Percentiles rank a stretch among this genome's conserved stretches.
Evolutionary conservation across 1,140 invertebrate genomes (phyloP).

Genomic region (Drosophila baimaii): DNA sequence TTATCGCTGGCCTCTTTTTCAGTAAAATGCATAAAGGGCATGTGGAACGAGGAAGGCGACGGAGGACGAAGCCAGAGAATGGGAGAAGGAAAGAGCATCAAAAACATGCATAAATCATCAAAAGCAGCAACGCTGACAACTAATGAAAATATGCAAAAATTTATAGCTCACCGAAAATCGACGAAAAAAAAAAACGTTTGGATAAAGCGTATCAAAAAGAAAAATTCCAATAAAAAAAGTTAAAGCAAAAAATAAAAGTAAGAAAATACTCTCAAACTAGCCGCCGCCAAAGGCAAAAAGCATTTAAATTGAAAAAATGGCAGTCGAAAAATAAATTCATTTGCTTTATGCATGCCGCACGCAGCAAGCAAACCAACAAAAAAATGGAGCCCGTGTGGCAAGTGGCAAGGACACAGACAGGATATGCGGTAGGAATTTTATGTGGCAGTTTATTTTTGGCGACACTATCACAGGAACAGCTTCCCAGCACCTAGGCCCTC

Average conservation of each 20-base stretch:
- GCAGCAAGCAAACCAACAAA: slow-evolving; percentile 26
- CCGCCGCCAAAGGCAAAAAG: slow-evolving; percentile 49
- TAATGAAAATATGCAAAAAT: slow-evolving; percentile 83
- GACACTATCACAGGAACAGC: slow-evolving; percentile 66
- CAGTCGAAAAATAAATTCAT: slow-evolving; percentile 73
- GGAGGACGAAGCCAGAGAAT: background rate
- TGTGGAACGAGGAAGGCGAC: slow-evolving; percentile 5
- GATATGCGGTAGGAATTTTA: slow-evolving; percentile 76
- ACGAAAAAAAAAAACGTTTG: slow-evolving; percentile 46
- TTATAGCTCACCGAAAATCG: slow-evolving; percentile 65
- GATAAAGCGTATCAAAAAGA: slow-evolving; percentile 39
- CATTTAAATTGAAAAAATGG: slow-evolving; percentile 77
- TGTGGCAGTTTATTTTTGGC: slow-evolving; percentile 81
- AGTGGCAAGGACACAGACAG: slow-evolving; percentile 56
- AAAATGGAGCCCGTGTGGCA: slow-evolving; percentile 32
- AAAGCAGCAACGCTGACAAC: slow-evolving; percentile 78
- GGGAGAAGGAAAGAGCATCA: slow-evolving; percentile 49
- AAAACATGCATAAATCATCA: slow-evolving; percentile 83
- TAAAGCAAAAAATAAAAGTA: slow-evolving; percentile 34
- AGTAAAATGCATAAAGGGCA: slow-evolving; percentile 46
- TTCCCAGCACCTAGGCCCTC: slow-evolving; percentile 18
- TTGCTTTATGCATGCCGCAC: slow-evolving; percentile 70
- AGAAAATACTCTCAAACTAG: slow-evolving; percentile 19
- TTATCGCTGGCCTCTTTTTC: slow-evolving; percentile 15
- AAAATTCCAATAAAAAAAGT: slow-evolving; percentile 36